A percentile compares a stretch with the other conserved stretches of the same genome.
These are phyloP conservation scores for cat (Felis catus) DNA, from an alignment of 2,113 vertebrate genomes.

Conservation along the genomic window F.catus_Fca126_mat1.0 CM031416.1:103037001-103037500, in stretches of 20 bases:
- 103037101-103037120: not conserved
- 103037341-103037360: not conserved
- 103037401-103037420: not conserved
- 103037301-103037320: not conserved
- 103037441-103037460: not conserved
- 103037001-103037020: not conserved
- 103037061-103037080: not conserved
- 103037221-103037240: not conserved
- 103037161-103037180: not conserved
- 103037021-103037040: not conserved
- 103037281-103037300: not conserved
- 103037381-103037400: not conserved
- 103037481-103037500: not conserved
- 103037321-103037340: not conserved
- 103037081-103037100: not conserved
- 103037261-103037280: not conserved
- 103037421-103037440: constrained; percentile 1
- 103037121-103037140: not conserved
- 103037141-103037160: not conserved
- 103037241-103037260: not conserved
- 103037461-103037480: not conserved
- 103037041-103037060: not conserved
- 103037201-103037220: not conserved
- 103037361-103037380: not conserved
- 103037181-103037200: not conserved